Base-by-base conservation (phyloP, 2,888 invertebrate species). In the Limnephilus marmoratus region DNA sequence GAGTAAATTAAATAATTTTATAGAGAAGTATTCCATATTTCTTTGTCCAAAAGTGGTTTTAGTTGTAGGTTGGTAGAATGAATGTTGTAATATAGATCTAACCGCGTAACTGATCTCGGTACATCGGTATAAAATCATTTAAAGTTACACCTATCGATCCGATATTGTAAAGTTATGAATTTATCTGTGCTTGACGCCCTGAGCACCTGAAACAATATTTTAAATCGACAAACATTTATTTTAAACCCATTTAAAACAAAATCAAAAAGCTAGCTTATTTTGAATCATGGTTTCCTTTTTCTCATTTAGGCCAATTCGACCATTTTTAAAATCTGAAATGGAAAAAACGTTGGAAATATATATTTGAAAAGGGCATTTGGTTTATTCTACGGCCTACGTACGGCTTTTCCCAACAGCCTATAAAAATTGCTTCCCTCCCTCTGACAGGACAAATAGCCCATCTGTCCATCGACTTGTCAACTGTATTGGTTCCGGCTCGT, bases 401-500 rank as follows among this genome's bases (percentile, higher is more conserved):
- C 49, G 45, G 49, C 45, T 45, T 86, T 87, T 18, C 34, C 37
- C 68, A 37, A 49, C 53, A 68, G 87, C 87, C 87, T 49, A 87
- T 53, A 87, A 87, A 87, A 87, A 68, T 68, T 34, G 31, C 87
- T 45, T 89, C 81, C 88, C 49, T 53, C 49, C n/a, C 81, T 24
- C 53, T 89, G 90, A 91, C 92, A 86, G 93, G 83, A 93, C 93
- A 93, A 93, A 93, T 93, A 93, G 91, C 90, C 93, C 93, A 92
- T 93, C 93, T 93, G 93, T 93, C 93, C 90, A 90, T 93, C 91
- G 90, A 49, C 90, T 88, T 93, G 93, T 92, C 93, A 91, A 92
- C 88, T 92, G 93, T 81, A 81, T 91, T 81, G 81, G 88, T 85
- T 90, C 89, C 90, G 53, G 29, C 68, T 37, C 41, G 24, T 34